Base-by-base conservation (phyloP, 1,140 invertebrate species). In the Nautilus pompilius region DNA sequence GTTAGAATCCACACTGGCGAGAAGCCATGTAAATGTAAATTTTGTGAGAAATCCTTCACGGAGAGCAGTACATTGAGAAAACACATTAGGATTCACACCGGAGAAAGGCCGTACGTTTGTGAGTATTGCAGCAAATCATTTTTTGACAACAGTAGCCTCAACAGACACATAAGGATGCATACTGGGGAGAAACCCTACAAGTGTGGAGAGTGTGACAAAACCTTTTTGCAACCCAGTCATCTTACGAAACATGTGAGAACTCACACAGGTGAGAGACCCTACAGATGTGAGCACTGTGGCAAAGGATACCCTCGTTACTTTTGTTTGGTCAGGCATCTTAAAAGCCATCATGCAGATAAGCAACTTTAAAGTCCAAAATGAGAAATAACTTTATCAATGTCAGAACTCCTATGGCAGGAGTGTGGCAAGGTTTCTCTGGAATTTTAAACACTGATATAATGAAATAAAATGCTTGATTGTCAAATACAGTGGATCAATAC, bases 1-100 rank as follows among this genome's bases (percentile, higher is more conserved):
- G 34, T 54, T 45, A 45, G 62, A 58, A 60, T 93, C 70, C 91
- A 87, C 73, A 91, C 91, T 17, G 67, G 67, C 22, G 69, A 71
- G 28, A 59, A 62, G 57, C 66, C 71, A 41, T 75, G 58, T 61
- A 61, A 62, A 20, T 73, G 68, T 63, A 48, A 30, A 45, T 57
- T 54, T 33, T 75, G 70, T 58, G 59, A 63, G 13, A 63, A 62
- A 57, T 51, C 58, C 3, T 73, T 73, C 48, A 17, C 48, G 10
- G n/a, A 24, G 1, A 17, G n/a, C 2, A 49, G 48, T 49, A 17
- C n/a, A 8, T 24, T 49, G 1, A 20, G n/a, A 0, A 20, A 17
- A 10, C 48, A 49, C 48, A 20, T 49, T 17, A 17, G 48, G n/a
- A 49, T 49, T 17, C 48, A 49, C 26, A 24, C 48, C 20, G 48